Conservation (phyloP, 2,888 invertebrate species). For the Andrena marginata region DNA sequence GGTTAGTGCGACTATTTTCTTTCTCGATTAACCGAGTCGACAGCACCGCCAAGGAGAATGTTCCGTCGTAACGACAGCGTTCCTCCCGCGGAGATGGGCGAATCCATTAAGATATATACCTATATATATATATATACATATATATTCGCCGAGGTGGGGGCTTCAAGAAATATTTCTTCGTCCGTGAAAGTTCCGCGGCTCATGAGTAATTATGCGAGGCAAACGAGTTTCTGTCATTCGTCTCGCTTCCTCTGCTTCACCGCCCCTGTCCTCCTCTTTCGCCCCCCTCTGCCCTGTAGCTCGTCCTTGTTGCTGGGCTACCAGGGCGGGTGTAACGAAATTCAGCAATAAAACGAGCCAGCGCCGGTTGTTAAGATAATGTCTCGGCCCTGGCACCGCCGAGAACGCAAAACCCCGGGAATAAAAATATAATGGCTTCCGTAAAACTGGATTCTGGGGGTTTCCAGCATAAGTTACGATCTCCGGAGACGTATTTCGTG, state of each 20-base stretch:
- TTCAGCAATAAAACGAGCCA: conserved; percentile 54
- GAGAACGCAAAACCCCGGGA: conserved; percentile 30
- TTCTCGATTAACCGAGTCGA: conserved; percentile 40
- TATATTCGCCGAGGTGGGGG: not conserved
- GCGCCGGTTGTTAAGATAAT: conserved; percentile 64
- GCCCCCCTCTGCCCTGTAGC: not conserved
- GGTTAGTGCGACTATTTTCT: conserved; percentile 26
- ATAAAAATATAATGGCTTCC: conserved; percentile 66
- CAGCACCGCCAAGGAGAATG: conserved; percentile 3
- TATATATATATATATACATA: not conserved
- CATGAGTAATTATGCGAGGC: conserved; percentile 61
- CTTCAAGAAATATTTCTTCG: conserved; percentile 45
- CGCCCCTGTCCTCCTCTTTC: not conserved
- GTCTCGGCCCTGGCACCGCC: conserved; percentile 15
- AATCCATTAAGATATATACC: conserved; percentile 52
- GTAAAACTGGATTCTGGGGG: conserved; percentile 47
- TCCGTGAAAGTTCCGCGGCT: conserved; percentile 45
- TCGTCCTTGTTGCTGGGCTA: not conserved
- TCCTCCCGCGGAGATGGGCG: conserved; percentile 11
- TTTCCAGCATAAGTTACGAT: conserved; percentile 51
- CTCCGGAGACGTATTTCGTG: conserved; percentile 25
- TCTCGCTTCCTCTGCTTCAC: conserved; percentile 5
- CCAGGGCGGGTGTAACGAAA: conserved; percentile 47
- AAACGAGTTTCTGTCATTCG: conserved; percentile 45
- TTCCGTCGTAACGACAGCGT: not conserved